Evolutionary conservation across 2,797 vertebrate genomes (phyloP).

Genomic region (Rhinichthys osculus): DNA sequence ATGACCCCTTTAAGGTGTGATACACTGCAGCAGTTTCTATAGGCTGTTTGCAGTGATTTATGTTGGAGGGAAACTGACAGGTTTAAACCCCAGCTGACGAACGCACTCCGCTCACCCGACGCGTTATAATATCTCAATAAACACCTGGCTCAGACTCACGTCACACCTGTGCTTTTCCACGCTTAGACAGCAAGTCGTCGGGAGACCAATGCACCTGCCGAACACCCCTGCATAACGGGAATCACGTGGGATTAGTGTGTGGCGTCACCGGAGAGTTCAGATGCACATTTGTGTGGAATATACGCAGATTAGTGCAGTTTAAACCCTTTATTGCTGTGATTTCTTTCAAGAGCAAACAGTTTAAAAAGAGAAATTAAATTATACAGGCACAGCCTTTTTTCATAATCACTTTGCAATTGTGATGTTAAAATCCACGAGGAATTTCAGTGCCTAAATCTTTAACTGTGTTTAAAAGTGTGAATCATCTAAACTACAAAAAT

Average conservation of each 20-base stretch:
- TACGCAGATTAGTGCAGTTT: not conserved
- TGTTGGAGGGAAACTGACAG: conserved; percentile 69
- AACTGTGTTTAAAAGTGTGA: not conserved
- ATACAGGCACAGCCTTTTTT: conserved; percentile 8
- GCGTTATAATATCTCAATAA: conserved; percentile 86
- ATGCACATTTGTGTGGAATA: conserved; percentile 12
- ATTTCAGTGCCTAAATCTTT: not conserved
- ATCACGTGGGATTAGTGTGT: conserved; percentile 10
- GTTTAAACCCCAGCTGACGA: conserved; percentile 77
- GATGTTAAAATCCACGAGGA: not conserved
- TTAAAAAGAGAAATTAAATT: conserved; percentile 27
- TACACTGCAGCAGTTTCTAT: conserved; percentile 8
- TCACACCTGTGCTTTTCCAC: conserved; percentile 81
- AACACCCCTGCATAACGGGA: conserved; percentile 69
- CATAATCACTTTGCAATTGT: conserved; percentile 23
- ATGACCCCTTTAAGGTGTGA: not conserved
- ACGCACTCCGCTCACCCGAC: conserved; percentile 75
- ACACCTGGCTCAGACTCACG: conserved; percentile 80
- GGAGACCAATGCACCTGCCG: conserved; percentile 82
- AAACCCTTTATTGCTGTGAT: conserved; percentile 13
- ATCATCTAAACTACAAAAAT: conserved; percentile 13
- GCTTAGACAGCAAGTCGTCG: conserved; percentile 72
- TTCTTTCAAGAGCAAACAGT: conserved; percentile 10
- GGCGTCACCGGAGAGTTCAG: conserved; percentile 9
- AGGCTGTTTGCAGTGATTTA: conserved; percentile 68